Base-by-base conservation (phyloP, 2,888 invertebrate species). In the Antheraea yamamai region DNA sequence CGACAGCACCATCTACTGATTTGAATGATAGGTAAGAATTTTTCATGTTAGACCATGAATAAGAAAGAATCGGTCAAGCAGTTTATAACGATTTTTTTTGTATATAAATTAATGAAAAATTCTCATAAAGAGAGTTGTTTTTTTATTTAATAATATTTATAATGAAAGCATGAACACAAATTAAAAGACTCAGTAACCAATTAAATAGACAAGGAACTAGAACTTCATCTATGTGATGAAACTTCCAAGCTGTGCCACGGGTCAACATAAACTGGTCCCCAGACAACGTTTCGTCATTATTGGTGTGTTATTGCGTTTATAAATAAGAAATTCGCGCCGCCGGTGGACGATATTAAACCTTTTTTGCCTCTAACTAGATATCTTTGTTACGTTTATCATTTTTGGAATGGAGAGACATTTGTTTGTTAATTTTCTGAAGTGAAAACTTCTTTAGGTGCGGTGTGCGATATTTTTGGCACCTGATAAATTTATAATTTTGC, bases 261-360 rank as follows among this genome's bases (percentile, higher is more conserved):
- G 73, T 81, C 89, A 75, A 20, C 14, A 14, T 78, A 78, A 23
- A 70, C 77, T 88, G 90, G 93, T 78, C 81, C 80, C 78, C 80
- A 82, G 83, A 84, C 83, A 81, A 81, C 88, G 83, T 86, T 88
- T 85, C 84, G 92, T 94, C 92, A 93, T 93, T 93, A 93, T 92
- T 92, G 90, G 92, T 87, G 84, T 89, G 91, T 92, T 93, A 93
- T 93, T 92, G 91, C 90, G 85, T 87, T 89, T 92, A 93, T 93
- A 93, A 93, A 94, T 92, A 93, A 92, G 86, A 87, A 86, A 88
- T 87, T 87, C 85, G 85, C 90, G 89, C 64, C 87, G 91, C 91
- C 91, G 91, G 92, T 88, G 89, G 87, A 82, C 64, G 90, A 91
- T 94, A 93, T 94, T 93, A 93, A 91, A 93, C 92, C 92, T 88